A percentile compares a stretch with the other conserved stretches of the same genome.
Conservation (phyloP, 2,888 invertebrate species). For the Acanthoscelides obtectus region DNA sequence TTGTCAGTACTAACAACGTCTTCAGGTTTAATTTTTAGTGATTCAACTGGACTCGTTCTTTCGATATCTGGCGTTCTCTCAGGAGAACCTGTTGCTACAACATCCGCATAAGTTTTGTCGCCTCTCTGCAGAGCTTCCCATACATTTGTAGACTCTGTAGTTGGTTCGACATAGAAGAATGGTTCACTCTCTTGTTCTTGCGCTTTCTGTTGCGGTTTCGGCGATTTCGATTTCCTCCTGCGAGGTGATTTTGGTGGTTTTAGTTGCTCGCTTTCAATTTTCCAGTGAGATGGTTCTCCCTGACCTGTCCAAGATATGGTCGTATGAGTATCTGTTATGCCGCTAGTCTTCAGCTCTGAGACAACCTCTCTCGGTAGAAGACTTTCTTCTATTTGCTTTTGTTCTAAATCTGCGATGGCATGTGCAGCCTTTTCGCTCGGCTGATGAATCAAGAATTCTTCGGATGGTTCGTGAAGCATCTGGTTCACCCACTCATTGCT, state of each 20-base stretch:
- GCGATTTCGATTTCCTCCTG: conserved; percentile 3
- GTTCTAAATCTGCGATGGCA: conserved; percentile 20
- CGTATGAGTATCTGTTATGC: conserved; percentile 13
- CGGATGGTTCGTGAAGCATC: conserved; percentile 33
- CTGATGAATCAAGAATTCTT: conserved; percentile 12
- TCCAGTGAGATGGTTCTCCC: conserved; percentile 4
- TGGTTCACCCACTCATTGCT: conserved; percentile 40
- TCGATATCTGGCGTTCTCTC: conserved; percentile 27
- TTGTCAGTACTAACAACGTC: conserved; percentile 43
- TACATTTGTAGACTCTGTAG: conserved; percentile 38
- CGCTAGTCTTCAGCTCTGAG: conserved; percentile 27
- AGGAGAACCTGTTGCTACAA: conserved; percentile 52
- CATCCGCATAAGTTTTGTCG: conserved; percentile 68
- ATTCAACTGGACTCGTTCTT: too few species aligned
- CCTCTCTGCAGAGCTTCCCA: conserved; percentile 50
- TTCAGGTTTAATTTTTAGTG: conserved; percentile 33
- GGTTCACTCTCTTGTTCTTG: neutral
- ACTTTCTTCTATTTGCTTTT: conserved; percentile 28
- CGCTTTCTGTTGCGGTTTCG: neutral
- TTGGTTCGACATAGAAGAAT: neutral
- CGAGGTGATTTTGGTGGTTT: conserved; percentile 4
- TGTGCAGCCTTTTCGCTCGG: conserved; percentile 2
- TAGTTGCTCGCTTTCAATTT: neutral
- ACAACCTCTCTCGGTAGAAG: conserved; percentile 32
- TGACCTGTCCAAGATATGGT: conserved; percentile 6